These are phyloP conservation scores for Dysmachus trigonus DNA, from an alignment of 2,888 invertebrate species.

Conservation along the genomic window DNA sequence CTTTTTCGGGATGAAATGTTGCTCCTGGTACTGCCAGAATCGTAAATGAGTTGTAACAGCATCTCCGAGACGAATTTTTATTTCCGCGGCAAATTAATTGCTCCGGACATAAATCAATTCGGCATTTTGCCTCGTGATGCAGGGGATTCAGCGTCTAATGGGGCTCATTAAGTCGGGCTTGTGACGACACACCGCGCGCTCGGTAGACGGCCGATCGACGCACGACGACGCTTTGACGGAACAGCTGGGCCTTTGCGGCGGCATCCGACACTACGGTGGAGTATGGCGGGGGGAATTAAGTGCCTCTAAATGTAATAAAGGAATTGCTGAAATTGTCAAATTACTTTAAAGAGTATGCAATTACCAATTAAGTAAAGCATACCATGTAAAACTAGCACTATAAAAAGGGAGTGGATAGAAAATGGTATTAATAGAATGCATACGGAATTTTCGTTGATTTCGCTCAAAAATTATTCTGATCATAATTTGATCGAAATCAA, in stretches of 20 bases:
- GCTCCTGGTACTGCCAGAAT: slow-evolving; percentile 29
- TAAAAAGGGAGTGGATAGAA: neutral
- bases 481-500: no score
- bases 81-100: slow-evolving; percentile 42
- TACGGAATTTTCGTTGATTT: no score
- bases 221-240: neutral
- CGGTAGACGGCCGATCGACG: neutral
- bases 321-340: neutral
- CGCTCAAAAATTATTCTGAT: no score
- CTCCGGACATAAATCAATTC: slow-evolving; percentile 32
- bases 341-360: neutral
- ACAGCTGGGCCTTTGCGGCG: neutral
- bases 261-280: neutral
- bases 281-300: neutral
- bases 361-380: neutral
- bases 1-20: slow-evolving; percentile 27
- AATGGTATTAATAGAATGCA: neutral
- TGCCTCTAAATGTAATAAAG: neutral
- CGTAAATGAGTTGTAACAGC: slow-evolving; percentile 40
- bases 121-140: slow-evolving; percentile 18
- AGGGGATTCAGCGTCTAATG: slow-evolving; percentile 30
- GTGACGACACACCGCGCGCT: slow-evolving; percentile 15
- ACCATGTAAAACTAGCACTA: neutral
- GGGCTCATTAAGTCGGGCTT: slow-evolving; percentile 26
- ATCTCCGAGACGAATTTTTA: slow-evolving; percentile 41